A percentile compares a stretch with the other conserved stretches of the same genome.
Evolutionary conservation across 2,113 vertebrate species (phyloP).

Genomic region (Muntiacus reevesi): DNA sequence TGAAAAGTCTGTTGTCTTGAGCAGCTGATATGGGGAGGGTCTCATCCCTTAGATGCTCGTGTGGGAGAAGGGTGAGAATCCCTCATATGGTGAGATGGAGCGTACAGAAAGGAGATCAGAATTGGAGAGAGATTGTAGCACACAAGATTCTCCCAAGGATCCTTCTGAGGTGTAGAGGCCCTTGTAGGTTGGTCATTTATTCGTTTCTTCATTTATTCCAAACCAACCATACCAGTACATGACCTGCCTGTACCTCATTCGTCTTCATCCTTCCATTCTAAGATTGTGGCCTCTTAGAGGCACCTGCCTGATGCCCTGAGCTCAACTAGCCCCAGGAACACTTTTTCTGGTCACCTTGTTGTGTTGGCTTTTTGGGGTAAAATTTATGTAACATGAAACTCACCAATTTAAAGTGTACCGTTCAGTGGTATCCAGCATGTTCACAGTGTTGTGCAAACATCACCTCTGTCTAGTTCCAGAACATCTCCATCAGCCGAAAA

Average conservation of each 20-base stretch:
- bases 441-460: not conserved
- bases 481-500: not conserved
- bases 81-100: not conserved
- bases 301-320: not conserved
- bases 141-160: not conserved
- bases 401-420: not conserved
- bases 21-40: not conserved
- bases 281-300: not conserved
- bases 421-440: not conserved
- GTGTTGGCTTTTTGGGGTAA: not conserved
- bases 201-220: not conserved
- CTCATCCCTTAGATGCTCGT: not conserved
- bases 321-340: not conserved
- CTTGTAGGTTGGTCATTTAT: not conserved
- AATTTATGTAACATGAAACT: not conserved
- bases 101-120: not conserved
- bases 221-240: not conserved
- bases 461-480: not conserved
- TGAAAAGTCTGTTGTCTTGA: not conserved
- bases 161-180: not conserved
- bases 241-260: not conserved
- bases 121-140: not conserved
- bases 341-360: not conserved
- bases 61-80: not conserved
- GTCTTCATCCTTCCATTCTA: not conserved